Evolutionary conservation across 2,797 vertebrate species (phyloP), one percentile per base, ranked within the genome.

Genomic region (Poecile montanus): DNA sequence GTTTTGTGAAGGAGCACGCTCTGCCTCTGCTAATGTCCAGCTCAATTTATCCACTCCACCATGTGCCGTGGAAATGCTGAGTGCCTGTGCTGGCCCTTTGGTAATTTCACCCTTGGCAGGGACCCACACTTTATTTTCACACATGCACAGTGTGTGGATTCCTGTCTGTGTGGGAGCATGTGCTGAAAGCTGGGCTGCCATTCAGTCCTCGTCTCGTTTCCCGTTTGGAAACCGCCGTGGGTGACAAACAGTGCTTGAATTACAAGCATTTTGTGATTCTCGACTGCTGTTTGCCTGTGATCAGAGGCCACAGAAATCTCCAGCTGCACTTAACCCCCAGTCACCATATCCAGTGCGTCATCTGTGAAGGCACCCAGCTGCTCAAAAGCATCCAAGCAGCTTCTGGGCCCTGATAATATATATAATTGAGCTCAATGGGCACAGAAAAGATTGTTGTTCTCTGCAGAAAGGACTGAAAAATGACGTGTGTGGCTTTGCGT

Each of bases 341-440:
- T 91, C 94, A 56, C 92, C 21, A 22, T 60, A 77, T 66, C 89
- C 94, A 78, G 71, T 72, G 76, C n/a, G n/a, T 81, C 77, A 74
- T 91, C 75, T 92, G 53, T 81, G 81, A 67, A 73, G 86, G 92
- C 94, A 92, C 66, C 93, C 96, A 94, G 68, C 94, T 97, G 93
- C 91, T 96, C 40, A 1, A 85, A 85, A 94, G 91, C 89, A 77
- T 83, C 85, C 94, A 78, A 68, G 66, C 62, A 90, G 81, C 87
- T 95, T 57, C 94, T 88, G 79, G 21, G 80, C 88, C 78, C 80
- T 92, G 87, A 84, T 85, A 82, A 91, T 85, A 54, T 85, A 54
- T 77, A 93, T 81, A 68, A 94, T 87, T 79, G 70, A 94, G 84
- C 87, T 91, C 71, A 36, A 51, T 23, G 89, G 88, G 94, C 42